Percentiles rank a stretch among this genome's conserved stretches.
These are phyloP conservation scores for Drosophila pruinosa DNA, from an alignment of 1,140 invertebrate genomes.

Conservation along the genomic window DNA sequence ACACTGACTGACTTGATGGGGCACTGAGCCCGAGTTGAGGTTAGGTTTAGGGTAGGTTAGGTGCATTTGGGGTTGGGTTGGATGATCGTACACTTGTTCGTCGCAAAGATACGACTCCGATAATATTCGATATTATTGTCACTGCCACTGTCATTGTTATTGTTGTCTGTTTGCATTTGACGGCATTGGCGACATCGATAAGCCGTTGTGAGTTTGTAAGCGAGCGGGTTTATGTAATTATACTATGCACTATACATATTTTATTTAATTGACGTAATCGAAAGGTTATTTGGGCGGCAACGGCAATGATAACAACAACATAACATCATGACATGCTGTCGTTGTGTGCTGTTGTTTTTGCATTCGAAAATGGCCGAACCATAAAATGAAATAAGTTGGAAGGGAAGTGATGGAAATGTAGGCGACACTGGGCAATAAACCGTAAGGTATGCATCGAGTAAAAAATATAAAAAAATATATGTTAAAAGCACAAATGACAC, in stretches of 20 bases:
- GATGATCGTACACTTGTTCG: conserved; percentile 1
- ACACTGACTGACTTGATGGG: not conserved
- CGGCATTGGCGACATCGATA: conserved; percentile 69
- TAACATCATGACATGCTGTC: not conserved
- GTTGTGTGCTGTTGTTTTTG: not conserved
- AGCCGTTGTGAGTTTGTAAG: conserved; percentile 35
- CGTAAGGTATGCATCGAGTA: not conserved
- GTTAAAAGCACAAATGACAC: too few species aligned
- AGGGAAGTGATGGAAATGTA: not conserved
- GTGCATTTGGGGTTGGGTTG: not conserved
- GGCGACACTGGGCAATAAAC: not conserved
- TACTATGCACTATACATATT: conserved; percentile 41
- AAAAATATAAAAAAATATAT: too few species aligned
- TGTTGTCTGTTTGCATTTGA: conserved; percentile 50
- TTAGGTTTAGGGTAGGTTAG: conserved; percentile 6
- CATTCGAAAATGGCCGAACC: not conserved
- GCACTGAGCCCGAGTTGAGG: conserved; percentile 6
- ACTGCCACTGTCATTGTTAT: not conserved
- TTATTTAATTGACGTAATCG: conserved; percentile 73
- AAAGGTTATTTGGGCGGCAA: conserved; percentile 74
- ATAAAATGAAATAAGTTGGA: conserved; percentile 17
- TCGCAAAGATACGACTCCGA: conserved; percentile 19
- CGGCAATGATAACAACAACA: conserved; percentile 52
- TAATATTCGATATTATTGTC: conserved; percentile 22
- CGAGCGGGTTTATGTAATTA: conserved; percentile 56